phyloP scores from a whole-genome alignment of 2,888 invertebrate species.

The Ochlodes sylvanus region DNA sequence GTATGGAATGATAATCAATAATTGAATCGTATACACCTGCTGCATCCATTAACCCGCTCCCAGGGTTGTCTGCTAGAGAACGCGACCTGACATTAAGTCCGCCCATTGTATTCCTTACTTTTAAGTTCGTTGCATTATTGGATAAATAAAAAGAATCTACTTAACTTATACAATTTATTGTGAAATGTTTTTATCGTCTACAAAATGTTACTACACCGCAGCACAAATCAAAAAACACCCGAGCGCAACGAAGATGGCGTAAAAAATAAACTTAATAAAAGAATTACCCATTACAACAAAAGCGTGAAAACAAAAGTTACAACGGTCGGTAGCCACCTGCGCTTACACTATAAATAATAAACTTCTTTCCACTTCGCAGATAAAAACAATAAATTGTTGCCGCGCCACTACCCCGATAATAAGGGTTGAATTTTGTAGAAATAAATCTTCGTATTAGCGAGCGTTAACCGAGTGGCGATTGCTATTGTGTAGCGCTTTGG shows the following conservation, averaged over 20 bases:
- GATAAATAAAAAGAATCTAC: too few species aligned
- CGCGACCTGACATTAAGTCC: too few species aligned
- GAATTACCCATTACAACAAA: conserved; percentile 5
- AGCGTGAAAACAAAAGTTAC: conserved; percentile 18
- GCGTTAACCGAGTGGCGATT: neutral
- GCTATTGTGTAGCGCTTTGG: neutral
- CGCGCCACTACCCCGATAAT: conserved; percentile 8
- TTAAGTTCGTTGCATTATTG: too few species aligned
- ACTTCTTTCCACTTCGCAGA: conserved; percentile 18
- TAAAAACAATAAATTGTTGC: conserved; percentile 29
- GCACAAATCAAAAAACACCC: too few species aligned
- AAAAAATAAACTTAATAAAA: conserved; percentile 9
- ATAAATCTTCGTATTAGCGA: conserved; percentile 4
- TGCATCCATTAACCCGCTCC: too few species aligned
- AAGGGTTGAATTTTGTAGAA: conserved; percentile 22
- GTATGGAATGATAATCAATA: too few species aligned
- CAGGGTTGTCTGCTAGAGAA: too few species aligned
- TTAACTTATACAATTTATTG: too few species aligned
- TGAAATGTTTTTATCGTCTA: neutral
- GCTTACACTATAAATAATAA: conserved; percentile 27
- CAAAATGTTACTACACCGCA: neutral
- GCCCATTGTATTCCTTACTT: too few species aligned
- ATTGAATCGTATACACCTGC: too few species aligned
- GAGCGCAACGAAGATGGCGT: neutral
- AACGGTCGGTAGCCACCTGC: conserved; percentile 14